Base-by-base conservation (phyloP, 2,888 invertebrate species). In the Calameuta idolon region DNA sequence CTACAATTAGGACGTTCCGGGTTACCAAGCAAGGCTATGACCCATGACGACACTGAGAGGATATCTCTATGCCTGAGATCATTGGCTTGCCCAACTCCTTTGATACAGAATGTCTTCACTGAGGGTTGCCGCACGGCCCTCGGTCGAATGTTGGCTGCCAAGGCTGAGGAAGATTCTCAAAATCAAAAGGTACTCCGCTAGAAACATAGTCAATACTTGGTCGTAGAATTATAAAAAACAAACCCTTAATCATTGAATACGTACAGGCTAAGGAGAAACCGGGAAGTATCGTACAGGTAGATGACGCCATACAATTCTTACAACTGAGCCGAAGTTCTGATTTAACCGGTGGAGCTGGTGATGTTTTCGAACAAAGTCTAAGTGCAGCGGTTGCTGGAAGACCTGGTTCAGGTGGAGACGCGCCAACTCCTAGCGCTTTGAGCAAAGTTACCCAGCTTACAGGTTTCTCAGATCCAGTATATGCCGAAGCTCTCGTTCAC, bases 401-500 rank as follows among this genome's bases (percentile, higher is more conserved):
- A 81, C 87, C 92, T 34, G 89, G 90, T 4, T 85, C 87, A 75
- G 84, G 91, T 30, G 92, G 92, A 69, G 94, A 94, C 79, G 90
- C 93, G 55, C 92, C 92, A n/a, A 92, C 94, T 34, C 93, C 94
- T 1, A 94, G 93, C 84, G 95, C 94, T 85, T 89, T 95, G 31
- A 95, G 95, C 81, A 96, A 96, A 92, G 98, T 98, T 82, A 98
- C 98, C 69, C 99, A 99, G 92, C 93, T 99, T 88, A 99, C 99
- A 4, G 99, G 99, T 23, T 99, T 99, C 93, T 98, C 98, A 0
- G 99, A 99, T 93, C 99, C 99, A 0, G 99, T 99, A 80, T 99
- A 99, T 92, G 98, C 99, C 0, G 99, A 99, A 93, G 99, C 99
- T n/a, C 98, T 99, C 89, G 99, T 99, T 1, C 96, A 99, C 92